A percentile compares a stretch with the other conserved stretches of the same genome.
Evolutionary conservation across 2,888 invertebrate genomes (phyloP).

Genomic region (Lamellibrachia columna): DNA sequence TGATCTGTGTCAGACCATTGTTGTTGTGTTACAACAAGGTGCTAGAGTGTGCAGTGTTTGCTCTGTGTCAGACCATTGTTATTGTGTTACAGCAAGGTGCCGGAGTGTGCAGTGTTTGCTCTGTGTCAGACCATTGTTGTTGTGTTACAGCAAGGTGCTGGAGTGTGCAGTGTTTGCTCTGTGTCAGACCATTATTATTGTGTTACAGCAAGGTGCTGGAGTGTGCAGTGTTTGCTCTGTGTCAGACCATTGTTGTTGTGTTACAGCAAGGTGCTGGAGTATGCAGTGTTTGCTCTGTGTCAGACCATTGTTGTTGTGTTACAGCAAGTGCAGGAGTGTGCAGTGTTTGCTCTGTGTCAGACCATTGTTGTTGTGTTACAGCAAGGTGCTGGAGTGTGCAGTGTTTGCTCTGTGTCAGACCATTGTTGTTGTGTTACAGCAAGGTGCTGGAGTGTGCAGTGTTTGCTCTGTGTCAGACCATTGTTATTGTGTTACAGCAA

Average conservation of each 20-base stretch:
- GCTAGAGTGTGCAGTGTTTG: neutral
- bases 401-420: neutral
- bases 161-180: neutral
- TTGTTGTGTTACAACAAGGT: neutral
- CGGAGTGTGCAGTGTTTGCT: neutral
- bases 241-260: neutral
- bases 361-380: neutral
- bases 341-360: slow-evolving; percentile 4
- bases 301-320: neutral
- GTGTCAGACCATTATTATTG: neutral
- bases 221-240: neutral
- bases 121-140: neutral
- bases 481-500: too few relatives aligned
- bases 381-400: neutral
- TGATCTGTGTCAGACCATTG: neutral
- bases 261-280: neutral
- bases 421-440: neutral
- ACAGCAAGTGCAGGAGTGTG: neutral
- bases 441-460: neutral
- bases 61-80: neutral
- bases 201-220: neutral
- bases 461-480: neutral
- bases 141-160: neutral
- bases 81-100: neutral
- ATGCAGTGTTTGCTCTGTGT: neutral